Base-by-base conservation (phyloP, 2,888 invertebrate species). In the Cremastinae sp. region DNA sequence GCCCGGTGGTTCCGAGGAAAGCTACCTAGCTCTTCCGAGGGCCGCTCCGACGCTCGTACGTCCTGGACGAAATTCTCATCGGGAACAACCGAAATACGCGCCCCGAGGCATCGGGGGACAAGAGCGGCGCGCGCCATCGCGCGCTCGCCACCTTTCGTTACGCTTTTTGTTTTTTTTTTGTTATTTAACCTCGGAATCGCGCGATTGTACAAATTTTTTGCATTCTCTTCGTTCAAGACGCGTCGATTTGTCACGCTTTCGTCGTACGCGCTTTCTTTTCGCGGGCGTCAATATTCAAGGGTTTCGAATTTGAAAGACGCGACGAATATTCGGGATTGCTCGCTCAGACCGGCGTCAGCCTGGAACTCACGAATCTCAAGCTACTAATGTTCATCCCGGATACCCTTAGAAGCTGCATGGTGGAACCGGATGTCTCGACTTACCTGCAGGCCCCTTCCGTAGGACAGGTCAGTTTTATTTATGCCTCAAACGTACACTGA, bases 361-460 rank as follows among this genome's bases (percentile, higher is more conserved):
- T 84, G 85, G 84, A 85, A 80, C 79, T 87, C 86, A 87, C 68
- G 73, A 79, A 84, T 85, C 90, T 89, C 90, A 87, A n/a, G 86
- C 88, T 90, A 91, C 92, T 92, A 91, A 96, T 96, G 96, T 96
- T 96, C 93, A 96, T 96, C 93, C 96, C 96, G 92, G 96, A 96
- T 92, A 94, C 96, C 88, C 93, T 96, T 92, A 94, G 96, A 93
- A 96, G 96, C 95, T 96, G 96, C 94, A 96, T 96, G 96, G 96
- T 96, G 94, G 96, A 96, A 94, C 94, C 94, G 92, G 96, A 96
- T 95, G 96, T 96, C 92, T 95, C 96, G 91, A 96, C 96, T 91
- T 96, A 96, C 93, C 94, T 96, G 90, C 96, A 96, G 93, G 96
- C 96, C 92, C 96, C 96, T 93, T 96, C 96, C 93, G 95, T 96